phyloP scores from a whole-genome alignment of 1,140 invertebrate genomes.

The Caenorhabditis brenneri region DNA sequence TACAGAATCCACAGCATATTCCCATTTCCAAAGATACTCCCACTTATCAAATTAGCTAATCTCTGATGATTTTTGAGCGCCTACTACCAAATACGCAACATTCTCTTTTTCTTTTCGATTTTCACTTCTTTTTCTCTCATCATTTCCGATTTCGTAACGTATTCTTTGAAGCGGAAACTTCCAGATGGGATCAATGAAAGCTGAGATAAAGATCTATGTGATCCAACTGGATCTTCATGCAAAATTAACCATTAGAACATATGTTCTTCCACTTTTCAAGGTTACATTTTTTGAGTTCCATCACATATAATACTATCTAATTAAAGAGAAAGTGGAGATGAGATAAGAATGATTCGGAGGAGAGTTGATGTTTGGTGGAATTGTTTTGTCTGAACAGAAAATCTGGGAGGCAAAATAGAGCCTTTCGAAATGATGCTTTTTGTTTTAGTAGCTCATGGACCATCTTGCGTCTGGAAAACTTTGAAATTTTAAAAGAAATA shows the following conservation, averaged over 20 bases:
- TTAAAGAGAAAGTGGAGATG: no score
- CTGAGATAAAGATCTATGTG: not conserved
- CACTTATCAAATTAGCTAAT: no score
- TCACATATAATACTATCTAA: no score
- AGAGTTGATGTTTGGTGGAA: no score
- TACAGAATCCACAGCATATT: no score
- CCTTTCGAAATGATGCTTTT: no score
- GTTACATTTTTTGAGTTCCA: not conserved
- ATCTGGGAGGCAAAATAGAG: no score
- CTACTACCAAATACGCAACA: not conserved
- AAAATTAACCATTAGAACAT: not conserved
- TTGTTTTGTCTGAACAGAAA: no score
- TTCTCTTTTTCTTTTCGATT: not conserved
- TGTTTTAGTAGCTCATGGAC: no score
- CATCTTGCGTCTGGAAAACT: no score
- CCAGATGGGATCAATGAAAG: not conserved
- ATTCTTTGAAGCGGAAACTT: not conserved
- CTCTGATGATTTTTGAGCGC: not conserved
- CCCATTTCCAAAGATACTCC: no score
- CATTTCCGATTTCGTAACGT: not conserved
- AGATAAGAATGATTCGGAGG: not conserved
- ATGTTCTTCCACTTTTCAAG: not conserved
- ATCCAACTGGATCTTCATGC: not conserved
- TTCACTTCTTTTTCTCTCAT: not conserved
- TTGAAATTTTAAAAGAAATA: no score